Conservation (phyloP, 2,797 vertebrate genomes). For the Urophycis tenuis region DNA sequence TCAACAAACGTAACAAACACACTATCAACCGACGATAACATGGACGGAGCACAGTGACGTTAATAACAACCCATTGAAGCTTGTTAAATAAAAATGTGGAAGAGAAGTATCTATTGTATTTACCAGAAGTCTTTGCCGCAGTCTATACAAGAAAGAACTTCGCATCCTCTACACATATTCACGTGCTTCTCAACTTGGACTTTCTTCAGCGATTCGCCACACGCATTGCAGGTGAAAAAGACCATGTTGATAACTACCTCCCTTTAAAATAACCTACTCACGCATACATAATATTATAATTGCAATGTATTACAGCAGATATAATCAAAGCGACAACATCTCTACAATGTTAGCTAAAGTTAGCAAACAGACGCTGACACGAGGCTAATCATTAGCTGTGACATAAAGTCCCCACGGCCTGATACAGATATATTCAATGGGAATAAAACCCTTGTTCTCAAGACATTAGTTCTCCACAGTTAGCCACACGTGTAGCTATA, state of each 20-base stretch:
- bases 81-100: constrained; percentile 24
- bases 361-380: background rate
- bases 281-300: background rate
- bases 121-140: constrained; percentile 97
- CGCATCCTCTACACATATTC: constrained; percentile 73
- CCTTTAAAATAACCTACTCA: background rate
- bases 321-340: too few species aligned
- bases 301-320: background rate
- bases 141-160: constrained; percentile 91
- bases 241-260: constrained; percentile 71
- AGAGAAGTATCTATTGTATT: background rate
- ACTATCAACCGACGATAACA: background rate
- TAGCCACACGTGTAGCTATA: background rate
- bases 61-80: background rate
- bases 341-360: too few species aligned
- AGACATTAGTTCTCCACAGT: background rate
- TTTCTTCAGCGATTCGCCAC: constrained; percentile 93
- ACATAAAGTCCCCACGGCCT: background rate
- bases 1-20: background rate
- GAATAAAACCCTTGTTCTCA: background rate
- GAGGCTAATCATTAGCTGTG: background rate
- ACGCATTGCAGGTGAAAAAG: constrained; percentile 87
- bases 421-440: background rate
- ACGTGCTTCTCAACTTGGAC: constrained; percentile 90
- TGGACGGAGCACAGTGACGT: too few species aligned